These are phyloP conservation scores for Gymnocephalus cernua DNA, from an alignment of 2,113 vertebrate species.

Conservation along the genomic window DNA sequence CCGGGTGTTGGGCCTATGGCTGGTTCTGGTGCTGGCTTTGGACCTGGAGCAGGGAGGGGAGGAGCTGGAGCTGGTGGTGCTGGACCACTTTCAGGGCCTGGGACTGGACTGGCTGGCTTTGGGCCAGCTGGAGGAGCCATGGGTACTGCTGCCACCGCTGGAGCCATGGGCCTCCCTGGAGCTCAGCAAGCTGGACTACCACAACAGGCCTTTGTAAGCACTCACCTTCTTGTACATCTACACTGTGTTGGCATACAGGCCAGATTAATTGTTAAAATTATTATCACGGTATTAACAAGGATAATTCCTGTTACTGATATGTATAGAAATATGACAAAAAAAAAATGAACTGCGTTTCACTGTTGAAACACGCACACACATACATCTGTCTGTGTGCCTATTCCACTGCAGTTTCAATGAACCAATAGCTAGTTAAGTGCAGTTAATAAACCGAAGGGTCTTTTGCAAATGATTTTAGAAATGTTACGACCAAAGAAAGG, in stretches of 20 bases:
- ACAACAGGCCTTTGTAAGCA: conserved; percentile 89
- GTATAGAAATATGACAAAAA: too few relatives aligned
- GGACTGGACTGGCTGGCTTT: conserved; percentile 5
- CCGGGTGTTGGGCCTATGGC: not conserved
- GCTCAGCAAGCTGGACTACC: conserved; percentile 56
- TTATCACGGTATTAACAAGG: too few relatives aligned
- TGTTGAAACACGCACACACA: too few relatives aligned
- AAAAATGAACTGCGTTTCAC: too few relatives aligned
- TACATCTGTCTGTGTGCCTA: too few relatives aligned
- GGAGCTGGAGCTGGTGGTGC: not conserved
- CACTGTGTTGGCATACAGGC: not conserved
- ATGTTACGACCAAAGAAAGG: too few relatives aligned
- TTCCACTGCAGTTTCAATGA: too few relatives aligned
- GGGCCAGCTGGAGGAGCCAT: conserved; percentile 51
- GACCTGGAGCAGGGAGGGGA: not conserved
- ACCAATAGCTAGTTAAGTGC: too few relatives aligned
- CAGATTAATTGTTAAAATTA: not conserved
- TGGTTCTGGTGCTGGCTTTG: conserved; percentile 24
- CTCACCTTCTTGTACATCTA: not conserved
- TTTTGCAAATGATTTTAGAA: too few relatives aligned
- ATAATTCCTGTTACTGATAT: too few relatives aligned
- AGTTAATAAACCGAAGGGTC: too few relatives aligned
- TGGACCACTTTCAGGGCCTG: conserved; percentile 34
- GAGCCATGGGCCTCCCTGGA: conserved; percentile 75
- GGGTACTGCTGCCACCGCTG: conserved; percentile 76